A percentile compares a stretch with the other conserved stretches of the same genome.
Conservation (phyloP, 2,888 invertebrate species). For the Dynastes maya region DNA sequence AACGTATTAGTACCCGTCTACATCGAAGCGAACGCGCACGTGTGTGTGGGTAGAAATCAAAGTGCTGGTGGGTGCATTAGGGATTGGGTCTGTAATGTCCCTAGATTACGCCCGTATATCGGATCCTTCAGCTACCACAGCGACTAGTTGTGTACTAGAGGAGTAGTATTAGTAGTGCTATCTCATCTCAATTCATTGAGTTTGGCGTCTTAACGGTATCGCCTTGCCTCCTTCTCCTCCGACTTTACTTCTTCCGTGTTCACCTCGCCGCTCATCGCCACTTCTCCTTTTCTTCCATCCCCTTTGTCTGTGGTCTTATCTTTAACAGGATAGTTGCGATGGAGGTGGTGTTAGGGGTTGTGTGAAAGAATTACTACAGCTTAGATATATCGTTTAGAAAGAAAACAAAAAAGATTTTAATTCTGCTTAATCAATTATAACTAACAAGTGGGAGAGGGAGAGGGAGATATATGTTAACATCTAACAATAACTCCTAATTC, state of each 20-base stretch:
- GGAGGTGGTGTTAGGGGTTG: background rate
- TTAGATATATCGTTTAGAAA: constrained; percentile 4
- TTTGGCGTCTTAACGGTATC: constrained; percentile 51
- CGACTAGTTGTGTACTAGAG: constrained; percentile 2
- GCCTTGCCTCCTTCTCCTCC: constrained; percentile 22
- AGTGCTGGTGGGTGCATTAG: constrained; percentile 60
- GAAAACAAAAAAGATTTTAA: background rate
- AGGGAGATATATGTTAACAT: no score
- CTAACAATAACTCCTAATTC: no score
- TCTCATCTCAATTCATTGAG: constrained; percentile 56
- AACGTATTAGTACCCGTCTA: constrained; percentile 2
- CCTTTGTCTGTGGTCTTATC: constrained; percentile 25
- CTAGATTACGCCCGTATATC: constrained; percentile 61
- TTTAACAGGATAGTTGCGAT: background rate
- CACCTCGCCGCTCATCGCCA: background rate
- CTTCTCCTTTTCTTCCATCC: background rate
- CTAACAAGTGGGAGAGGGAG: no score
- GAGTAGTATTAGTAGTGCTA: constrained; percentile 50
- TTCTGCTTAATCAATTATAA: no score
- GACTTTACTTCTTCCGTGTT: background rate
- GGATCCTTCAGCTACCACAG: constrained; percentile 50
- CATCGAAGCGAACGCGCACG: constrained; percentile 27
- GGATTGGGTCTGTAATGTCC: constrained; percentile 61
- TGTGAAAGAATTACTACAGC: background rate
- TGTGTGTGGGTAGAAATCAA: constrained; percentile 60